Base-by-base conservation (phyloP, 1,140 invertebrate genomes). In the Heliconius himera region DNA sequence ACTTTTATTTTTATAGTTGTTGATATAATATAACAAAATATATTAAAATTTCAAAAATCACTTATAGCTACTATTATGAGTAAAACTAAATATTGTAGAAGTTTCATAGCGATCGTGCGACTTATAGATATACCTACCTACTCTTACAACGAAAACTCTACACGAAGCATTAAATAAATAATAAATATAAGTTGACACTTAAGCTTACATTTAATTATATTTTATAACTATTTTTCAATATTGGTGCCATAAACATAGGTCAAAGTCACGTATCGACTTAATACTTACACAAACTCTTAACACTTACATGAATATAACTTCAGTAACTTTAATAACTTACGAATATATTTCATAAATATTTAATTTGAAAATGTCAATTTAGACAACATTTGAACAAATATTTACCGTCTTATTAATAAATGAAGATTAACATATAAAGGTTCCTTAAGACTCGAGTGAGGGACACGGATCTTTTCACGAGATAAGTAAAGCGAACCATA, bases 201-300 rank as follows among this genome's bases (percentile, higher is more conserved):
- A 78, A 33, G 3, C 26, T 66, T 66, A 66, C 4, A 11, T 66
- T 29, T 46, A 72, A 29, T 73, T 71, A 77, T 80, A 66, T 56
- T 29, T 66, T 74, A 73, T 56, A 56, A 81, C 56, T 79, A 80
- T 73, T 41, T 76, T 76, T 77, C 26, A 75, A 80, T 83, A 83
- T 84, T 83, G 82, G 81, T 84, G 83, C 81, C 82, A 80, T 80
- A 76, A 83, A 76, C 46, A 78, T 78, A 83, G 81, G 79, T 83
- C 79, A 73, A 78, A 77, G 76, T 77, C 51, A 33, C 54, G 60
- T 46, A 36, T 73, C 8, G 70, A 80, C 74, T 72, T 41, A 54
- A 60, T 66, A 66, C 60, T 66, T 13, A 22, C 70, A 78, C 60
- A 38, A 41, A 74, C 56, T 73, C 74, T 76, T 80, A 83, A 81